Evolutionary conservation across 2,888 invertebrate genomes (phyloP).

Genomic region (Autographa pulchrina): DNA sequence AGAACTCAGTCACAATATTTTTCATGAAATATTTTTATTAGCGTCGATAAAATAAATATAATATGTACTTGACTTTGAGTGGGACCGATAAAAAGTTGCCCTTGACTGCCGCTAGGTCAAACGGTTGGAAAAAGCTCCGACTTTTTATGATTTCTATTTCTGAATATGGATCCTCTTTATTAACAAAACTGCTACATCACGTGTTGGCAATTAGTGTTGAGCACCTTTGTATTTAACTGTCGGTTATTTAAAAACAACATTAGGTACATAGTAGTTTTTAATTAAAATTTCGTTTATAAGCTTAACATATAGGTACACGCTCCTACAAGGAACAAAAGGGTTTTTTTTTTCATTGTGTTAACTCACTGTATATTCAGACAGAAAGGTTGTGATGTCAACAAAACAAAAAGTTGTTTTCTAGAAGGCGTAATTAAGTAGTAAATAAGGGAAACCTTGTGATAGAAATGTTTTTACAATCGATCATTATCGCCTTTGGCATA

Average conservation of each 20-base stretch:
- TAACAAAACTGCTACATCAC: not conserved
- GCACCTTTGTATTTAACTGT: not conserved
- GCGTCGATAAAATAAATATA: not conserved
- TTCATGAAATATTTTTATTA: not conserved
- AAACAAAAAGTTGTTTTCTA: not conserved
- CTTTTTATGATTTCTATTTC: not conserved
- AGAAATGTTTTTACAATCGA: slow-evolving; percentile 8
- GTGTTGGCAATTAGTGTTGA: not conserved
- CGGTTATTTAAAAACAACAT: not conserved
- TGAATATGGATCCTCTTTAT: not conserved
- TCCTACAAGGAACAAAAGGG: too few species aligned
- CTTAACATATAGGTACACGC: too few species aligned
- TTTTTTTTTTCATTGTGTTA: too few species aligned
- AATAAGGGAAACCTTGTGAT: slow-evolving; percentile 6
- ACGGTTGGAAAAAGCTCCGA: not conserved
- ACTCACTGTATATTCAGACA: too few species aligned
- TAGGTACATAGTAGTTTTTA: not conserved
- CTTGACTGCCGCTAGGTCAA: not conserved
- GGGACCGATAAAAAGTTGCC: not conserved
- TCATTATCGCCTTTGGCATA: slow-evolving; percentile 9
- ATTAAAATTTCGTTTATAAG: too few species aligned
- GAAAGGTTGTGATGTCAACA: not conserved
- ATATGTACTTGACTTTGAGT: slow-evolving; percentile 1
- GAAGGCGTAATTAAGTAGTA: not conserved
- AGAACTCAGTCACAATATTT: not conserved